These are phyloP conservation scores for Melitaea athalia DNA, from an alignment of 2,888 invertebrate species.

Conservation along the genomic window DNA sequence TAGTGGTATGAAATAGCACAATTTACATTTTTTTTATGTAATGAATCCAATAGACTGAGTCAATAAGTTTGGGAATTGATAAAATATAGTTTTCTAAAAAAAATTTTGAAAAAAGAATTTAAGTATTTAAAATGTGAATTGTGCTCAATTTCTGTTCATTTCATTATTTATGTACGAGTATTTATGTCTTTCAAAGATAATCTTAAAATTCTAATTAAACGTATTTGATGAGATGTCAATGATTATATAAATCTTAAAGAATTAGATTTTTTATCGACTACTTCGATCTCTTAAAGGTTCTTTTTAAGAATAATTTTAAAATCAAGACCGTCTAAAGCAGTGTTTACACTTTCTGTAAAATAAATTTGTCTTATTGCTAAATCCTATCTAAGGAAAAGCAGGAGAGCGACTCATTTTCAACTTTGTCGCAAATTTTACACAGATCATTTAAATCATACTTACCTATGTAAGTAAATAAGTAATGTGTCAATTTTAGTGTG, in stretches of 20 bases:
- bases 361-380: background rate
- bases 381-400: background rate
- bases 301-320: background rate
- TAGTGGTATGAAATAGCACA: background rate
- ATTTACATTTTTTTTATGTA: background rate
- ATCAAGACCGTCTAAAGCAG: background rate
- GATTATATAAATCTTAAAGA: background rate
- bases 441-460: background rate
- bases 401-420: background rate
- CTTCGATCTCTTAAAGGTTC: background rate
- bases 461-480: too few species aligned
- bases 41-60: too few species aligned
- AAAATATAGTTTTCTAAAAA: too few species aligned
- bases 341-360: background rate
- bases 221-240: background rate
- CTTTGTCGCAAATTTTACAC: background rate
- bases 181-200: too few species aligned
- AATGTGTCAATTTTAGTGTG: conserved; percentile 28
- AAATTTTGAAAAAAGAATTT: too few species aligned
- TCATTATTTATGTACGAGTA: too few species aligned
- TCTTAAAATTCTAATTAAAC: too few species aligned
- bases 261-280: conserved; percentile 6
- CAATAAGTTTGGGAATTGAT: too few species aligned
- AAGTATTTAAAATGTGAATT: too few species aligned
- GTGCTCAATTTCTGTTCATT: too few species aligned